Base-by-base conservation (phyloP, 2,888 invertebrate species). In the Pandemis cinnamomeana region DNA sequence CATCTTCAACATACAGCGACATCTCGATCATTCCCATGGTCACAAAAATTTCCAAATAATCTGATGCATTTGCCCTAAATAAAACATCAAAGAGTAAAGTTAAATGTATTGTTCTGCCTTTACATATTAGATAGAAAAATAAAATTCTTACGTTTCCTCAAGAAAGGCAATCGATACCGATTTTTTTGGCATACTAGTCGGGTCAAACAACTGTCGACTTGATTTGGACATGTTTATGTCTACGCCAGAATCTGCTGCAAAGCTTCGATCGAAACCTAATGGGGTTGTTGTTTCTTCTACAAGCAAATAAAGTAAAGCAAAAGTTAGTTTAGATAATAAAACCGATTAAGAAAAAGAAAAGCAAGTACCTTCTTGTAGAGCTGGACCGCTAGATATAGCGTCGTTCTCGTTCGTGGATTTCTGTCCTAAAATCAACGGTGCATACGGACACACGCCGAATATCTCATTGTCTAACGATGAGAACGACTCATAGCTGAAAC, bases 1-100 rank as follows among this genome's bases (percentile, higher is more conserved):
- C 87, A 60, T 91, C 91, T 0, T 27, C 77, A 7, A 82, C 81
- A 76, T 90, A 91, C 44, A 93, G 75, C 0, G 89, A 85, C 10
- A 91, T 5, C n/a, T 91, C 89, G 10, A 94, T 84, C 13, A 82
- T 83, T 11, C 93, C 93, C 89, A 93, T 89, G 0, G 93, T 92
- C 61, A 93, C 82, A 75, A 87, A 92, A 66, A 92, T 78, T 72
- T 94, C 94, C 60, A 92, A 64, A 75, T 85, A 86, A 2, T 91
- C 88, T 5, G 84, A 84, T 5, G 84, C 67, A 0, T 85, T 81
- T 4, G 75, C 67, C 51, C 88, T 87, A 74, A 48, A 46, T 11
- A 0, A 75, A 67, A 66, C 27, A 67, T 46, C 41, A 7, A 20
- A 41, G 62, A 8, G 27, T 27, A 48, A 27, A 7, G 46, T 20